Evolutionary conservation across 2,888 invertebrate species (phyloP).

Genomic region (Epirrhoe tristata): DNA sequence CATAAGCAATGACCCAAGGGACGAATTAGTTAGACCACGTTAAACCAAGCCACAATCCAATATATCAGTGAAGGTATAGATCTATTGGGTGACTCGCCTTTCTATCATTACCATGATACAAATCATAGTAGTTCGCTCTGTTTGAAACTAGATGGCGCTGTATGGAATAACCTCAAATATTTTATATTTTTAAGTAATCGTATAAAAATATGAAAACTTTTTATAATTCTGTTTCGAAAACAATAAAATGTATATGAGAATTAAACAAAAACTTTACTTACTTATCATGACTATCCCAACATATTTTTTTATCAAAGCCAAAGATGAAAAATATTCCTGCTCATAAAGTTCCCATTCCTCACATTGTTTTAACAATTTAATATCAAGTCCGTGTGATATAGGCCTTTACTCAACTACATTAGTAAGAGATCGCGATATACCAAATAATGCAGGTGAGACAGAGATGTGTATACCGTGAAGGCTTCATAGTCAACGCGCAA

Average conservation of each 20-base stretch:
- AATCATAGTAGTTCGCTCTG: no score
- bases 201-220: no score
- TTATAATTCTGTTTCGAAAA: no score
- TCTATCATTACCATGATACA: not conserved
- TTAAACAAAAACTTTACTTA: no score
- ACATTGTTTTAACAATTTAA: conserved; percentile 41
- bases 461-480: conserved; percentile 53
- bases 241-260: no score
- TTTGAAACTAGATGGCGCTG: no score
- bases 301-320: conserved; percentile 10
- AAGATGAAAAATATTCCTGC: conserved; percentile 14
- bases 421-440: conserved; percentile 51
- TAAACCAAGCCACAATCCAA: not conserved
- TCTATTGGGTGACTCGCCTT: not conserved
- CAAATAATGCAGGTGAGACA: conserved; percentile 47
- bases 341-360: conserved; percentile 17
- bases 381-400: conserved; percentile 43
- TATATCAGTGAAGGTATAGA: not conserved
- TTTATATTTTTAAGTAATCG: no score
- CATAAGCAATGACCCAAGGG: conserved; percentile 39
- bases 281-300: no score
- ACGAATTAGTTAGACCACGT: conserved; percentile 12
- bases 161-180: no score
- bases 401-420: conserved; percentile 41
- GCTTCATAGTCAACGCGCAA: conserved; percentile 67